Evolutionary conservation across 2,113 vertebrate species (phyloP), one percentile per base, ranked within the genome.

Genomic region (Acrocephalus arundinaceus): DNA sequence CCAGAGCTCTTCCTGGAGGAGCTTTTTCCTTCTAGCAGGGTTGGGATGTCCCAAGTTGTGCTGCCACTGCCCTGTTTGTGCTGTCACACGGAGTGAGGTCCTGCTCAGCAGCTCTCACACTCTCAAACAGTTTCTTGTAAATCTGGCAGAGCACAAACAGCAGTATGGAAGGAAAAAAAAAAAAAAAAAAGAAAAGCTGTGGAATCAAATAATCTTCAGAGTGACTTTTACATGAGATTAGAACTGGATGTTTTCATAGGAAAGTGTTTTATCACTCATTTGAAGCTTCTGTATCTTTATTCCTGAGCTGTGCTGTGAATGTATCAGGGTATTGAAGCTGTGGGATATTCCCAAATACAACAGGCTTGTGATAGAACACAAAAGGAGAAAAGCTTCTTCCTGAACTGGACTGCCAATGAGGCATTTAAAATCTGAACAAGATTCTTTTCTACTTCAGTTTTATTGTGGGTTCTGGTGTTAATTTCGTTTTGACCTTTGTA

Each of bases 21-120:
- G 4, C 18, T 19, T 15, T 4, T 48, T 58, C 24, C 23, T 43
- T 63, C 45, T 61, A 61, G 13, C 45, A 48, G 30, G 10, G n/a
- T 0, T 28, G 20, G 59, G 57, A 17, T 4, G 7, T 35, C 39
- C 35, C 46, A 57, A 1, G 18, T 22, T 10, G n/a, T 78, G 65
- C 43, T 74, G 37, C 28, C 6, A 0, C 37, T 39, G 52, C 13
- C 39, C 73, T 4, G 0, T 5, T 5, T 54, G 22, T 67, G 49
- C 20, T 72, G 31, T 13, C 28, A 12, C 33, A 21, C 17, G n/a
- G 20, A 17, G 11, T 1, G 45, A 65, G 31, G 12, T 46, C 48
- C 59, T 77, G 48, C 72, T 65, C 59, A 62, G 27, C 68, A 66
- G 23, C 33, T 67, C 77, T 55, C 55, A 11, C 15, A 1, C 23